Evolutionary conservation across 2,888 invertebrate genomes (phyloP).

Genomic region (Mythimna lalbum): DNA sequence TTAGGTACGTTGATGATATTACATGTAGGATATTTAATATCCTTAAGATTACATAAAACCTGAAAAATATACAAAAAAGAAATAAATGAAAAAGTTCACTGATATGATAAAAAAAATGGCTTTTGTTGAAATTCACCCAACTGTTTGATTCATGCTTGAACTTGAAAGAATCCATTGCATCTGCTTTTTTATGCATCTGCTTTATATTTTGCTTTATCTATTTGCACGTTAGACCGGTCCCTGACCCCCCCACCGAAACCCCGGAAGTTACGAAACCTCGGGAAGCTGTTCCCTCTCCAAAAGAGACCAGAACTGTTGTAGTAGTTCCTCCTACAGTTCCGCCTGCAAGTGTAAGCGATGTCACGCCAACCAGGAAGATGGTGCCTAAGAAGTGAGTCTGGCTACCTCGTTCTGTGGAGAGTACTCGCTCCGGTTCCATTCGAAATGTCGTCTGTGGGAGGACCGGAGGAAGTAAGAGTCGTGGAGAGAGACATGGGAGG

Average conservation of each 20-base stretch:
- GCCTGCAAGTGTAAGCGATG: slow-evolving; percentile 45
- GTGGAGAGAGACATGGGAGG: too few species aligned
- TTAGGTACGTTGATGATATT: too few species aligned
- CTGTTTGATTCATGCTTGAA: not conserved
- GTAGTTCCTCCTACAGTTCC: slow-evolving; percentile 48
- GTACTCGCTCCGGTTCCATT: too few species aligned
- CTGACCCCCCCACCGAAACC: not conserved
- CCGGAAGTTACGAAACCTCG: slow-evolving; percentile 7
- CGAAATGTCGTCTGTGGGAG: too few species aligned
- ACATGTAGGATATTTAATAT: too few species aligned
- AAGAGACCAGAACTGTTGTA: slow-evolving; percentile 18
- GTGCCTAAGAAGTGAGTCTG: slow-evolving; percentile 77
- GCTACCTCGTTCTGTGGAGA: too few species aligned
- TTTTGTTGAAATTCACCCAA: too few species aligned
- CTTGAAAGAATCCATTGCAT: not conserved
- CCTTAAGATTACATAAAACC: too few species aligned
- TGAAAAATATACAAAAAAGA: too few species aligned
- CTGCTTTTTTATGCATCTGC: not conserved
- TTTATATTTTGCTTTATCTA: slow-evolving; percentile 8
- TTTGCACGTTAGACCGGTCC: slow-evolving; percentile 27
- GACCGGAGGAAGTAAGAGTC: too few species aligned
- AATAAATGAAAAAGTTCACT: too few species aligned
- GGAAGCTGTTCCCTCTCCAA: slow-evolving; percentile 28
- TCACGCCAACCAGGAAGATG: slow-evolving; percentile 50
- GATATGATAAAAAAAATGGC: too few species aligned